A percentile compares a stretch with the other conserved stretches of the same genome.
Evolutionary conservation across 37 sponge, comb jelly and placozoan species (phyloP).

Genomic region (Eunapius fragilis): DNA sequence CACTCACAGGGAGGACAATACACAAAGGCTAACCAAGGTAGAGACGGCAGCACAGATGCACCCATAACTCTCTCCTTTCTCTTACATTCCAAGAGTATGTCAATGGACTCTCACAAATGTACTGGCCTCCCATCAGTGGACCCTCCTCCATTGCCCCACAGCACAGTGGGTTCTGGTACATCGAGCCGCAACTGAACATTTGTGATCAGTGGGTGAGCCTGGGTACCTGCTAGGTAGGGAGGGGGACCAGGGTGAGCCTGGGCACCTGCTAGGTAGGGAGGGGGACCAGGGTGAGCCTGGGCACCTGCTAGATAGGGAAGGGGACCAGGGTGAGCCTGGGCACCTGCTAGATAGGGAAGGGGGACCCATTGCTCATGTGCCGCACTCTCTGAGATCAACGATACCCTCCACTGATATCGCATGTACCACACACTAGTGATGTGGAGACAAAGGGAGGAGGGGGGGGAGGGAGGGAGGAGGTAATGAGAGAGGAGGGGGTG

Average conservation of each 20-base stretch:
- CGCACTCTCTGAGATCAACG: too few species aligned
- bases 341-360: too few species aligned
- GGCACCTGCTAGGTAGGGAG: too few species aligned
- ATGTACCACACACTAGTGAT: too few species aligned
- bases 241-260: too few species aligned
- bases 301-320: too few species aligned
- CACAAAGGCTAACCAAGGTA: constrained; percentile 61
- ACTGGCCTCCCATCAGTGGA: constrained; percentile 10
- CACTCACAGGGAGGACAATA: constrained; percentile 60
- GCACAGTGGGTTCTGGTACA: constrained; percentile 29
- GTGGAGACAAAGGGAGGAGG: neutral
- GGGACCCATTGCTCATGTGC: too few species aligned
- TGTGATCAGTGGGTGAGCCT: neutral
- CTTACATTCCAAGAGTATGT: constrained; percentile 25
- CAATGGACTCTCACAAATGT: constrained; percentile 18
- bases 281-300: too few species aligned
- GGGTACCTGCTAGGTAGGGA: neutral
- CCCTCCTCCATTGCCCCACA: neutral
- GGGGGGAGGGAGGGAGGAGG: neutral
- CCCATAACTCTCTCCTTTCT: too few species aligned
- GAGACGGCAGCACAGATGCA: too few species aligned
- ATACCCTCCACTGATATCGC: too few species aligned
- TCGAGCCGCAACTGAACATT: neutral
- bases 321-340: too few species aligned
- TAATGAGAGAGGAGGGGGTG: neutral